A percentile compares a stretch with the other conserved stretches of the same genome.
Conservation (phyloP, 2,797 vertebrate genomes). For the Yasuhikotakia modesta region DNA sequence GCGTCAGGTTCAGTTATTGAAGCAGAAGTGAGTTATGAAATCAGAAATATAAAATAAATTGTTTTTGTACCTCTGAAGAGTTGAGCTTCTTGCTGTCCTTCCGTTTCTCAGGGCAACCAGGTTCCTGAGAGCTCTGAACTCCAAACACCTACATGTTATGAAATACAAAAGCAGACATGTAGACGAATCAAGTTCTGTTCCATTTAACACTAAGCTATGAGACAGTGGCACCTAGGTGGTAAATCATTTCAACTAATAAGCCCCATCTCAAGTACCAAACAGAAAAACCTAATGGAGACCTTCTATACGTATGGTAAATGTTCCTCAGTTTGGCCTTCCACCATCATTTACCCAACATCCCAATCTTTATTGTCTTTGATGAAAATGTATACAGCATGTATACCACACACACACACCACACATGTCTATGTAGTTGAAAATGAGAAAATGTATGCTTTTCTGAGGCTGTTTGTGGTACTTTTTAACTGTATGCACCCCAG, state of each 20-base stretch:
- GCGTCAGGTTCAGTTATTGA: background rate
- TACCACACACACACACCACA: background rate
- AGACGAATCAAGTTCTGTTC: background rate
- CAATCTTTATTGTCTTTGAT: too few relatives aligned
- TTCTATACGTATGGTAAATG: too few relatives aligned
- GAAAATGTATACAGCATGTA: too few relatives aligned
- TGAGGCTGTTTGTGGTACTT: background rate
- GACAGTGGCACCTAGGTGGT: slow-evolving; percentile 41
- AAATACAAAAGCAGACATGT: slow-evolving; percentile 34
- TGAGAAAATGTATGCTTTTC: background rate
- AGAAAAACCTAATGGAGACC: too few relatives aligned
- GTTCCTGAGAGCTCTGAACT: slow-evolving; percentile 86
- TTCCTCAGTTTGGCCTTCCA: background rate
- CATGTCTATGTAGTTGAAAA: background rate
- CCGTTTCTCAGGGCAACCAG: slow-evolving; percentile 78
- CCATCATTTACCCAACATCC: too few relatives aligned
- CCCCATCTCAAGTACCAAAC: background rate
- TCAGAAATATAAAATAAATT: background rate
- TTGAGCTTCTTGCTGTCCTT: slow-evolving; percentile 83
- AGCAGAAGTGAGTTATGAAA: background rate
- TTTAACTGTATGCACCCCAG: slow-evolving; percentile 9
- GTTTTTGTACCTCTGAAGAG: slow-evolving; percentile 77
- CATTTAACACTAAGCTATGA: background rate
- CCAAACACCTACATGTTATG: slow-evolving; percentile 86
- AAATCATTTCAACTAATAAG: slow-evolving; percentile 27